Base-by-base conservation (phyloP, 1,140 invertebrate genomes). In the Mizuhopecten yessoensis region DNA sequence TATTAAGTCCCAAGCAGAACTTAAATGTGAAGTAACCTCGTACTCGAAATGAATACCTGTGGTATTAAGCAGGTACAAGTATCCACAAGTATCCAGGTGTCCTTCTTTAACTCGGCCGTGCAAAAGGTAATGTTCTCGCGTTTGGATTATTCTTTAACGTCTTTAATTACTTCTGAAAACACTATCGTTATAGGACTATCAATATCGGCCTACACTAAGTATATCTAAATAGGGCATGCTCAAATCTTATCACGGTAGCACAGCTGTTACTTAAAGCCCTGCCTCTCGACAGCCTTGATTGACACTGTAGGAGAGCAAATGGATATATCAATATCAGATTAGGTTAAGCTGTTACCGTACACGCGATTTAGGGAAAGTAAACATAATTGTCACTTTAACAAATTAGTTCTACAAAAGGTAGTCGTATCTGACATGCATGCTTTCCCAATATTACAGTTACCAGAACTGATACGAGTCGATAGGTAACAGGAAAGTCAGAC, bases 21-120 rank as follows among this genome's bases (percentile, higher is more conserved):
- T 29, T 75, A 75, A 17, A 75, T 29, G 29, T 75, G 57, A 1
- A 29, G 57, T 75, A 75, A 75, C 57, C 57, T 75, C 2, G 29
- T 75, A 75, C 23, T 75, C 29, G 57, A 75, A 23, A 75, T 17
- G 20, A 57, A 57, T 75, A 29, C 57, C 57, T 75, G 57, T 29
- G 57, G 15, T 29, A 75, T 29, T 29, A 5, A 5, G 9, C 11
- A 29, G 17, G 1, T 29, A 29, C n/a, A 75, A 75, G 57, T 75
- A 75, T 75, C 57, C 57, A 75, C n/a, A 75, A 75, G 57, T 75
- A 75, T 75, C 57, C 57, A 75, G 57, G 57, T 75, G 57, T 75
- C 29, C 57, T 29, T 5, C 23, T 0, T 0, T n/a, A 75, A 9
- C n/a, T 75, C 23, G 17, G 0, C 23, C 57, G 57, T 75, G 57